A percentile compares a stretch with the other conserved stretches of the same genome.
phyloP scores from a whole-genome alignment of 1,140 invertebrate species.

The Drosophila sp. region DNA sequence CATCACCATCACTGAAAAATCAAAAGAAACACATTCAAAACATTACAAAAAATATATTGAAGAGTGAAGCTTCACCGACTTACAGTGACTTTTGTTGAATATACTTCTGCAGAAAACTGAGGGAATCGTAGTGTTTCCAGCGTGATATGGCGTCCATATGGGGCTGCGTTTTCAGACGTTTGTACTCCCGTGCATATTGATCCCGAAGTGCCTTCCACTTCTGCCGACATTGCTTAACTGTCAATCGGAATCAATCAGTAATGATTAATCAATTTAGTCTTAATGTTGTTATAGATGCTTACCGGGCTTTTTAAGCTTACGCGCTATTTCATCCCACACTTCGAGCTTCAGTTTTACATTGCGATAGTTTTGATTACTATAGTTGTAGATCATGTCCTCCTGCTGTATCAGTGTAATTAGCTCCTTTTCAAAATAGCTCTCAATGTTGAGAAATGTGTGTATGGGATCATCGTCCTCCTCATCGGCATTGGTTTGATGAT shows the following conservation, averaged over 20 bases:
- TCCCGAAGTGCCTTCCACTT: conserved; percentile 83
- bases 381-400: conserved; percentile 79
- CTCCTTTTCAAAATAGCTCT: conserved; percentile 82
- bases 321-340: conserved; percentile 79
- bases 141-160: conserved; percentile 66
- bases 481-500: conserved; percentile 50
- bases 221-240: conserved; percentile 76
- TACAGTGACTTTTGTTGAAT: conserved; percentile 80
- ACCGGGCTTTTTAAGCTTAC: conserved; percentile 79
- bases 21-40: background rate
- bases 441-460: conserved; percentile 80
- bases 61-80: conserved; percentile 19
- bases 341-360: conserved; percentile 77
- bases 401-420: conserved; percentile 74
- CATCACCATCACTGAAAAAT: conserved; percentile 60
- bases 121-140: conserved; percentile 82
- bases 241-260: background rate
- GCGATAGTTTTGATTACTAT: conserved; percentile 77
- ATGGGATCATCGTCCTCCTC: conserved; percentile 82
- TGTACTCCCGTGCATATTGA: conserved; percentile 82
- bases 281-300: background rate
- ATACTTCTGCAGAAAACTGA: conserved; percentile 75
- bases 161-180: conserved; percentile 68
- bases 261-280: background rate
- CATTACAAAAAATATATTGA: background rate